Conservation (phyloP, 2,797 vertebrate species). For the Enteromius fasciolatus region DNA sequence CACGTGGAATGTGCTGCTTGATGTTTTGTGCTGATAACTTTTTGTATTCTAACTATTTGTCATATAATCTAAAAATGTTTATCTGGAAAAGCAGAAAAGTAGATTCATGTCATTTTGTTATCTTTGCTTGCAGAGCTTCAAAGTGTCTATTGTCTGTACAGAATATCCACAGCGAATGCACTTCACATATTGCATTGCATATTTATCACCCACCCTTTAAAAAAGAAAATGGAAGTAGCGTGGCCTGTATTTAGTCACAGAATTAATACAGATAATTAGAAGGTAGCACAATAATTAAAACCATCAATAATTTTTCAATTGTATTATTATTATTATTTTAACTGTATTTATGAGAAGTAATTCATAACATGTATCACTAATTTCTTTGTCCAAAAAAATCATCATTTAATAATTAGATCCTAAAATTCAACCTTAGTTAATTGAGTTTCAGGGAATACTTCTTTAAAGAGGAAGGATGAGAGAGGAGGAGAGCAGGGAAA, state of each 20-base stretch:
- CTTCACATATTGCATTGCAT: not conserved
- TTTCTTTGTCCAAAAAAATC: not conserved
- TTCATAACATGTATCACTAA: not conserved
- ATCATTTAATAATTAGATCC: not conserved
- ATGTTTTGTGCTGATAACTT: conserved; percentile 13
- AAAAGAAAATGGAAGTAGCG: not conserved
- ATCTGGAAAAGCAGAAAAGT: not conserved
- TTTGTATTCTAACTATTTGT: not conserved
- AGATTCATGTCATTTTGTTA: not conserved
- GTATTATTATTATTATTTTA: not conserved
- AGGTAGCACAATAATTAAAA: not conserved
- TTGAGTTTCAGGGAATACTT: conserved; percentile 20
- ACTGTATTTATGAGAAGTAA: not conserved
- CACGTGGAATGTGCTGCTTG: not conserved
- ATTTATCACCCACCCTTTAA: not conserved
- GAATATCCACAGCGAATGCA: not conserved
- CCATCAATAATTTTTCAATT: not conserved
- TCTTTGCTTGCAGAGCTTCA: conserved; percentile 1
- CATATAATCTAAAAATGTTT: not conserved
- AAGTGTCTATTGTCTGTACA: conserved; percentile 15
- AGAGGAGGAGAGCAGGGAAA: conserved; percentile 33
- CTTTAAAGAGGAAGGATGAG: conserved; percentile 26
- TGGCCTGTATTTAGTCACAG: not conserved
- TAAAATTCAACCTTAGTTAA: not conserved
- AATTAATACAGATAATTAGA: not conserved